Conservation (phyloP, 2,888 invertebrate species). For the Volucella inflata region DNA sequence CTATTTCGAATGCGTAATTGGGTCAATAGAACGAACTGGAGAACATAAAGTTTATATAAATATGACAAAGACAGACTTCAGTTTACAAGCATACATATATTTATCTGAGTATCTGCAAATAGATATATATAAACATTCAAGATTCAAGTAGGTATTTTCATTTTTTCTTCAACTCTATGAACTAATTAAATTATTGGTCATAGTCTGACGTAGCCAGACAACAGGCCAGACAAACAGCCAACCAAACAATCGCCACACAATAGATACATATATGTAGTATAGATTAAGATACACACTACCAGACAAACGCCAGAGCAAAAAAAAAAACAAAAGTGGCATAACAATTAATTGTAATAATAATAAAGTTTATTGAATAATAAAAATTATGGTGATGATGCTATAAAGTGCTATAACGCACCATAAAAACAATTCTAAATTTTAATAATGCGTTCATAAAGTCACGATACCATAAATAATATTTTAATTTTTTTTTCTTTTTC, state of each 20-base stretch:
- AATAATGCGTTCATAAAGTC: conserved; percentile 79
- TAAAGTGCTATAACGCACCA: conserved; percentile 78
- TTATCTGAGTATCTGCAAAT: conserved; percentile 4
- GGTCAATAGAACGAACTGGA: conserved; percentile 37
- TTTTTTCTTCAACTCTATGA: conserved; percentile 11
- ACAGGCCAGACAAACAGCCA: conserved; percentile 17
- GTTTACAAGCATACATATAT: not conserved
- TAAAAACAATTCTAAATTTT: conserved; percentile 82
- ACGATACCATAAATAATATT: conserved; percentile 75
- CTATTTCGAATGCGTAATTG: conserved; percentile 63
- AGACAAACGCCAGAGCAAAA: conserved; percentile 45
- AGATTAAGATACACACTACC: not conserved
- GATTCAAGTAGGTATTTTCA: not conserved
- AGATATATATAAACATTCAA: not conserved
- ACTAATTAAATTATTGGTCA: conserved; percentile 31
- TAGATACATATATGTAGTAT: not conserved
- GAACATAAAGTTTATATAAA: conserved; percentile 10
- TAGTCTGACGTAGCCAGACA: conserved; percentile 1
- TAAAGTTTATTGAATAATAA: conserved; percentile 81
- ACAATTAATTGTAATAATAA: conserved; percentile 80
- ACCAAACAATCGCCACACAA: conserved; percentile 4
- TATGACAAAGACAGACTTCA: not conserved
- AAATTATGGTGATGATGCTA: conserved; percentile 81
- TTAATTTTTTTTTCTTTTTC: conserved; percentile 14
- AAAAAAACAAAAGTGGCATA: conserved; percentile 63